Percentiles rank a stretch among this genome's conserved stretches.
phyloP scores from a whole-genome alignment of 2,888 invertebrate genomes.

The Beris chalybata region DNA sequence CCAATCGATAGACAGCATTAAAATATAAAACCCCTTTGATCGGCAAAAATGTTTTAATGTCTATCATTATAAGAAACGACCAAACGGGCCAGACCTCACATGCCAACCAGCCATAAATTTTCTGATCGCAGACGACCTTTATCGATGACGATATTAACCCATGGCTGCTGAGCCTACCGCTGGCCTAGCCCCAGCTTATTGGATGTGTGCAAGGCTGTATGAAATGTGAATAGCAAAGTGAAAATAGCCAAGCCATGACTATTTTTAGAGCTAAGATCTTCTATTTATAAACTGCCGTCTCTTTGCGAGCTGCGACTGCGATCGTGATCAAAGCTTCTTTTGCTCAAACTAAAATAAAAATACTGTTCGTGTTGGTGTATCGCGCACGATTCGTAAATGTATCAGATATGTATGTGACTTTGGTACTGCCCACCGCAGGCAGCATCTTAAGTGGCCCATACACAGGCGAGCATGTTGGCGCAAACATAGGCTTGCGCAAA shows the following conservation, averaged over 20 bases:
- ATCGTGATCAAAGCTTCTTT: constrained; percentile 7
- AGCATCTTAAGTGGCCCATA: no score
- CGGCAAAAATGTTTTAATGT: no score
- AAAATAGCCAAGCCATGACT: constrained; percentile 23
- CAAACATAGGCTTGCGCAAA: no score
- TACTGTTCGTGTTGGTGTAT: no score
- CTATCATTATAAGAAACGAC: not conserved
- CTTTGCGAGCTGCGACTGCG: not conserved
- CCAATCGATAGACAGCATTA: no score
- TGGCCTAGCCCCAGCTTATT: constrained; percentile 3
- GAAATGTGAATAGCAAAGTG: constrained; percentile 20
- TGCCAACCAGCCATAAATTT: constrained; percentile 11
- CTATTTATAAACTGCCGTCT: constrained; percentile 16
- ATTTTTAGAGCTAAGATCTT: constrained; percentile 26
- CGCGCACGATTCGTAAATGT: no score
- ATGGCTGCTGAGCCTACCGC: constrained; percentile 4
- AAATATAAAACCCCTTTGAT: no score
- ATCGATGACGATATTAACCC: constrained; percentile 34
- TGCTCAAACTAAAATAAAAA: no score
- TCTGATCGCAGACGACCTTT: constrained; percentile 36
- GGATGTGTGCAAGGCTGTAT: constrained; percentile 22
- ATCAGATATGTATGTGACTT: no score
- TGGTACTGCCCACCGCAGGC: no score
- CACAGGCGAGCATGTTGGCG: no score
- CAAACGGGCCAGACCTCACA: constrained; percentile 4